Percentiles rank a stretch among this genome's conserved stretches.
phyloP scores from a whole-genome alignment of 2,797 vertebrate genomes.

The Sciaenops ocellatus region DNA sequence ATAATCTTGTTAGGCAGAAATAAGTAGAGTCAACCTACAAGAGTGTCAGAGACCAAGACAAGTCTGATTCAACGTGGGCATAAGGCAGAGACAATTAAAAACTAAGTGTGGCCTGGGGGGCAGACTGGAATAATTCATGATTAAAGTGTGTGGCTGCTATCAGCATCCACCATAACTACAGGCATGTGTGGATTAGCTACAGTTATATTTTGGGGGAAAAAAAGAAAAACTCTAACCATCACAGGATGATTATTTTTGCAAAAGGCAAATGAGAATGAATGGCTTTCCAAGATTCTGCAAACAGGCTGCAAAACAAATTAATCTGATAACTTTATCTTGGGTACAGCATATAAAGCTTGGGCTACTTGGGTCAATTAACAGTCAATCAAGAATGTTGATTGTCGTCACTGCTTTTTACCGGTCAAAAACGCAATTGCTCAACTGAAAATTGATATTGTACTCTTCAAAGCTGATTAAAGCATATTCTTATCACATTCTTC shows the following conservation, averaged over 20 bases:
- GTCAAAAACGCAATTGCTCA: neutral
- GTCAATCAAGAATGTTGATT: too few species aligned
- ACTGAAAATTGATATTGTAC: neutral
- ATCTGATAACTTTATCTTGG: neutral
- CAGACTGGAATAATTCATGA: constrained; percentile 8
- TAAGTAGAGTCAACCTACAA: neutral
- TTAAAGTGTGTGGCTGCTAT: constrained; percentile 18
- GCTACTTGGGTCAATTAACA: neutral
- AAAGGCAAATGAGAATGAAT: constrained; percentile 16
- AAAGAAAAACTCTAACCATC: constrained; percentile 2
- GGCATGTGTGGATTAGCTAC: neutral
- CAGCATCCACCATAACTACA: constrained; percentile 15
- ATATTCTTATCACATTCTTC: neutral
- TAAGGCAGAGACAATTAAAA: constrained; percentile 20
- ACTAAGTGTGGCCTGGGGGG: neutral
- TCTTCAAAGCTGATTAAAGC: neutral
- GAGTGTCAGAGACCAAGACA: neutral
- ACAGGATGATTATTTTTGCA: constrained; percentile 14
- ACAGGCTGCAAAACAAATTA: constrained; percentile 9
- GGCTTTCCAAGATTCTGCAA: neutral
- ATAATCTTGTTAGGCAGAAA: neutral
- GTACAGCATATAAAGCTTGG: neutral
- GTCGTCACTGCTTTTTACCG: neutral
- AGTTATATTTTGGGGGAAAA: neutral
- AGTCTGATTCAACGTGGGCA: constrained; percentile 1